These are phyloP conservation scores for Heterodera filipjevi DNA, from an alignment of 2,888 invertebrate genomes.

Conservation along the genomic window DNA sequence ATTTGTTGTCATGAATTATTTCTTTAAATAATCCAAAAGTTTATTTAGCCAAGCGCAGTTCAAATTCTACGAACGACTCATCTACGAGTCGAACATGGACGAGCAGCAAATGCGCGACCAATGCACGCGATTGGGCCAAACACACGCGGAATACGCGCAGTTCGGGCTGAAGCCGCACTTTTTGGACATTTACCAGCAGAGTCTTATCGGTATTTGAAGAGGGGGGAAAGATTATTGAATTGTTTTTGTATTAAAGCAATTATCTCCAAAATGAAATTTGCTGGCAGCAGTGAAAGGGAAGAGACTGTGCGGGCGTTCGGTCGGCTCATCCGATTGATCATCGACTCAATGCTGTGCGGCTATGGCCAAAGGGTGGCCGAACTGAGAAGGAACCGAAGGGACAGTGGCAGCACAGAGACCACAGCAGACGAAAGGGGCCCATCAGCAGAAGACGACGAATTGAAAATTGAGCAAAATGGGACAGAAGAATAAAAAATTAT, in stretches of 20 bases:
- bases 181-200: constrained; percentile 51
- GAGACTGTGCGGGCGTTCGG: constrained; percentile 18
- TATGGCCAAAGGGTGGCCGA: constrained; percentile 7
- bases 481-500: too few relatives aligned
- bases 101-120: constrained; percentile 34
- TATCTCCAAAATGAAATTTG: constrained; percentile 20
- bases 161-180: constrained; percentile 56
- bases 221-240: background rate
- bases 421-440: background rate
- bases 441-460: background rate
- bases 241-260: background rate
- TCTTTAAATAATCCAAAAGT: background rate
- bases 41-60: constrained; percentile 46
- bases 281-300: background rate
- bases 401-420: background rate
- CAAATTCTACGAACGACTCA: constrained; percentile 50
- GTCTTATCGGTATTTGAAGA: constrained; percentile 29
- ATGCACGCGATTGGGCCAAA: constrained; percentile 38
- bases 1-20: too few relatives aligned
- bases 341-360: constrained; percentile 1
- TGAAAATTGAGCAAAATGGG: background rate
- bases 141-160: constrained; percentile 47
- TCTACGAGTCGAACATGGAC: constrained; percentile 45
- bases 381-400: constrained; percentile 1
- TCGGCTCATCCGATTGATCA: background rate